Percentiles rank a stretch among this genome's conserved stretches.
phyloP scores from a whole-genome alignment of 1,140 invertebrate genomes.

The Drosophila pallidifrons region DNA sequence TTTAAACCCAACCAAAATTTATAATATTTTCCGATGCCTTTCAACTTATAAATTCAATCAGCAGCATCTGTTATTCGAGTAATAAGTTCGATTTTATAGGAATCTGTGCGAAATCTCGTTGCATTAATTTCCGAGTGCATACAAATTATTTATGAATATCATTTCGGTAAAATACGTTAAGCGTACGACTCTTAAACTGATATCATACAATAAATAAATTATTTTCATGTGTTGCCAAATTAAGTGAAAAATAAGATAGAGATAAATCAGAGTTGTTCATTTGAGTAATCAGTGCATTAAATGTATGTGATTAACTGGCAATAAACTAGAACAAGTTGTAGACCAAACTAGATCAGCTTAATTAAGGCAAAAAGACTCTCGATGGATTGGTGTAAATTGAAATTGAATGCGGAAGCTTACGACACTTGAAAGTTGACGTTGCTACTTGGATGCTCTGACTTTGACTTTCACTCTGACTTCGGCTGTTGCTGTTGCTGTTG shows the following conservation, averaged over 20 bases:
- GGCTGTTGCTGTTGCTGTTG: constrained; percentile 34
- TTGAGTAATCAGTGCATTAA: background rate
- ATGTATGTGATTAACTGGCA: background rate
- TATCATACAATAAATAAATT: background rate
- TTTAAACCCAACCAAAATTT: no score
- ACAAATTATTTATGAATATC: background rate
- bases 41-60: no score
- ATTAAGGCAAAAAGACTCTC: background rate
- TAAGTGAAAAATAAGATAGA: no score
- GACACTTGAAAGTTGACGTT: constrained; percentile 26
- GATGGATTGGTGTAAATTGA: constrained; percentile 32
- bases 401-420: constrained; percentile 26
- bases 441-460: background rate
- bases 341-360: constrained; percentile 15
- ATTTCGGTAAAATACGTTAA: background rate
- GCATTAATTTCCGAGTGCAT: background rate
- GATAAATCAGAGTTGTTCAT: no score
- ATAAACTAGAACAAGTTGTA: constrained; percentile 2
- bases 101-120: no score
- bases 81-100: no score
- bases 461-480: constrained; percentile 4
- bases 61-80: no score
- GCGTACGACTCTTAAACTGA: background rate
- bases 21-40: no score
- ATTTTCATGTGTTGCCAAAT: no score